Evolutionary conservation across 2,888 invertebrate species (phyloP).

Genomic region (Lepidocyrtoides sp.): DNA sequence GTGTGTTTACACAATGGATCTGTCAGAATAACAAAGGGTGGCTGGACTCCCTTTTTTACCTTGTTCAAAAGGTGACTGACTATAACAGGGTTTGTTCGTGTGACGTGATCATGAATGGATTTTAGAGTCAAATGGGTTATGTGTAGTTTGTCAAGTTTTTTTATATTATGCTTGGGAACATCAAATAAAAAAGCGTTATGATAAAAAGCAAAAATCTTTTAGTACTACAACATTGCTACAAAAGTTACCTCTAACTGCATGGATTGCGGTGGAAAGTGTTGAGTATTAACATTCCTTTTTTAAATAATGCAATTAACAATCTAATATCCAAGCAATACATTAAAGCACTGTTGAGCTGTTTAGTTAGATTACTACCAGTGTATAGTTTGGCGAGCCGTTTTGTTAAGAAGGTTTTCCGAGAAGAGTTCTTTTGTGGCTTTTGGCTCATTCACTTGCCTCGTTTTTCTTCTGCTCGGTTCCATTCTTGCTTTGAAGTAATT

Average conservation of each 20-base stretch:
- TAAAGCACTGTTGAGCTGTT: no score
- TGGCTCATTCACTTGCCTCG: conserved; percentile 24
- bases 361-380: no score
- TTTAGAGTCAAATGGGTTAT: conserved; percentile 10
- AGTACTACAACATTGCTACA: no score
- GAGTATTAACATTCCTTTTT: background rate
- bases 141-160: conserved; percentile 1
- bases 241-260: background rate
- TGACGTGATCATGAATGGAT: background rate
- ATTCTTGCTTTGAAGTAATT: conserved; percentile 63
- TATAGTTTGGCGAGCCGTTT: background rate
- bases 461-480: conserved; percentile 29
- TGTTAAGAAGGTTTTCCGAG: conserved; percentile 22
- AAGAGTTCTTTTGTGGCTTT: conserved; percentile 67
- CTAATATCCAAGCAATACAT: background rate
- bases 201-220: background rate
- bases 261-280: background rate
- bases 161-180: background rate
- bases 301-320: conserved; percentile 23
- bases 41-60: conserved; percentile 21
- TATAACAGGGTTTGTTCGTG: background rate
- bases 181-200: background rate
- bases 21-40: conserved; percentile 71
- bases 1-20: conserved; percentile 68
- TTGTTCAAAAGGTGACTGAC: conserved; percentile 55